Evolutionary conservation across 2,113 vertebrate genomes (phyloP).

Genomic region (Grammomys dolichurus): DNA sequence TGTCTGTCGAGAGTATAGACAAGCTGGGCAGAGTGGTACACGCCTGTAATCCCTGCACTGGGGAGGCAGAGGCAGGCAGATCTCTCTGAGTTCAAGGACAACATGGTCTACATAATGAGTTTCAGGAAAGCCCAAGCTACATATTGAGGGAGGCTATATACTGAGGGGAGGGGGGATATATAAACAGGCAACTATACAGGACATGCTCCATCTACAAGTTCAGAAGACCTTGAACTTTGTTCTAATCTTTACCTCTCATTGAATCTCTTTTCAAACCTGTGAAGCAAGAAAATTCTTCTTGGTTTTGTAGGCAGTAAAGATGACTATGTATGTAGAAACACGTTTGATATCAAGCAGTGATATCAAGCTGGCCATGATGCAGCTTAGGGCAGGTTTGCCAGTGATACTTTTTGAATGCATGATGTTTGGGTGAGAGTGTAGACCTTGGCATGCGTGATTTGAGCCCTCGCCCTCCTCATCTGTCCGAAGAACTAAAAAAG

Average conservation of each 20-base stretch:
- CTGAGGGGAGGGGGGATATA: too few relatives aligned
- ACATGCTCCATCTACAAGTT: neutral
- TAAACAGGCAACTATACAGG: neutral
- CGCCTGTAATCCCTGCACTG: neutral
- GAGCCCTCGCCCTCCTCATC: neutral
- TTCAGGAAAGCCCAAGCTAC: neutral
- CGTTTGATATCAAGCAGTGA: neutral
- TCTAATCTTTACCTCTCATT: neutral
- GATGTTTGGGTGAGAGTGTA: neutral
- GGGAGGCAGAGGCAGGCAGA: neutral
- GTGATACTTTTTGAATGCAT: neutral
- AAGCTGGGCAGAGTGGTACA: neutral
- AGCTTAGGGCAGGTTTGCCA: neutral
- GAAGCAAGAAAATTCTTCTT: constrained; percentile 19
- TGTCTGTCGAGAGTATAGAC: neutral
- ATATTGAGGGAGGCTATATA: too few relatives aligned
- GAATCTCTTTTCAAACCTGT: constrained; percentile 48
- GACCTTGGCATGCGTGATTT: neutral
- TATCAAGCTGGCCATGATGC: too few relatives aligned
- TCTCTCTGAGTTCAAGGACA: neutral
- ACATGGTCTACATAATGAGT: neutral
- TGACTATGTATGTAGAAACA: neutral
- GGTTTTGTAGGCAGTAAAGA: neutral
- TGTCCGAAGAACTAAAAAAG: neutral
- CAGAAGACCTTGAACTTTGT: neutral